Conservation (phyloP, 2,797 vertebrate species). For the Gambusia yucatana region DNA sequence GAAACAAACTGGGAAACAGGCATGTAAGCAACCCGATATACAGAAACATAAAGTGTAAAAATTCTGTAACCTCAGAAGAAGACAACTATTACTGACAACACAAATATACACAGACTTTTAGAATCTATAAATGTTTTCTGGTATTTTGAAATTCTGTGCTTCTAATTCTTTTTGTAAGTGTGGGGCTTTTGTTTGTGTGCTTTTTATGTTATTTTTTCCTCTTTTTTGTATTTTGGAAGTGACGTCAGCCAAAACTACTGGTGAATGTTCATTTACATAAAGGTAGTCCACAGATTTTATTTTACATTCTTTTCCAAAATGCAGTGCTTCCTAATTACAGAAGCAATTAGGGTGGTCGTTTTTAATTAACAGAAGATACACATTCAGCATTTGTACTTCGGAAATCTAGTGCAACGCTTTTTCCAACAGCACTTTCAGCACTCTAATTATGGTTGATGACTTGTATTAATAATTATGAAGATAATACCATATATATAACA, state of each 20-base stretch:
- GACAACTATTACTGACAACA: not conserved
- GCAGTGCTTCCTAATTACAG: conserved; percentile 70
- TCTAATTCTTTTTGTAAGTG: not conserved
- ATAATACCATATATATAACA: conserved; percentile 50
- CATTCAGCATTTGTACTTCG: conserved; percentile 57
- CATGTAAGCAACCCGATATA: not conserved
- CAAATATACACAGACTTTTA: not conserved
- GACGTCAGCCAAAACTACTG: conserved; percentile 35
- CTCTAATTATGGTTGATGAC: conserved; percentile 51
- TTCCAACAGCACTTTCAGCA: conserved; percentile 40
- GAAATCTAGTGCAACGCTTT: conserved; percentile 48
- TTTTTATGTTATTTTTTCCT: not conserved
- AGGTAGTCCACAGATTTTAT: conserved; percentile 21
- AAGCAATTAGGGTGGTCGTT: conserved; percentile 65
- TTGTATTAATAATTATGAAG: conserved; percentile 51
- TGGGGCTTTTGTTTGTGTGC: conserved; percentile 2
- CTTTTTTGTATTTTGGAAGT: conserved; percentile 6
- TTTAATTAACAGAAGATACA: conserved; percentile 74
- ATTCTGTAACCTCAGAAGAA: not conserved
- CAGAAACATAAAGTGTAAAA: not conserved
- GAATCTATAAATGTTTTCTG: not conserved
- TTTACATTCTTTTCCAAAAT: conserved; percentile 31
- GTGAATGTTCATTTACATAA: conserved; percentile 55
- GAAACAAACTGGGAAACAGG: not conserved
- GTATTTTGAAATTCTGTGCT: not conserved